Percentiles rank a stretch among this genome's conserved stretches.
Evolutionary conservation across 2,797 vertebrate genomes (phyloP).

Genomic region (Zalophus californianus): DNA sequence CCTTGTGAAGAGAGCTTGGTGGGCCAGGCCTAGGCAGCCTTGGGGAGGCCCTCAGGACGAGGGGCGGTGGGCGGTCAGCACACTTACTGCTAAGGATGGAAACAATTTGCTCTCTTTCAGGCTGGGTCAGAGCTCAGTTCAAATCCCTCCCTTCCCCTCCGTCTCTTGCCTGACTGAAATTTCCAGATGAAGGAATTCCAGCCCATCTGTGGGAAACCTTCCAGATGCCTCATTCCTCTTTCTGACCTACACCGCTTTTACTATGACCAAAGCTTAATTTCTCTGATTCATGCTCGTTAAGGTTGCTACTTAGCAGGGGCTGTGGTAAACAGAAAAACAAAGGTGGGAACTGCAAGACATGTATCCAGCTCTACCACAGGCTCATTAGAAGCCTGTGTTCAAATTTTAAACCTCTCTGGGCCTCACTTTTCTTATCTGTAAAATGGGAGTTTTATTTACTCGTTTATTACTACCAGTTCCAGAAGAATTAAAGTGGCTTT

Average conservation of each 20-base stretch:
- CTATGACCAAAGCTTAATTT: neutral
- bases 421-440: neutral
- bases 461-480: neutral
- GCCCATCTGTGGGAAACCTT: neutral
- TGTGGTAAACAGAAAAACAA: neutral
- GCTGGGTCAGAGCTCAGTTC: neutral
- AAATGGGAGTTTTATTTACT: neutral
- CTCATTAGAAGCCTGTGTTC: neutral
- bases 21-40: neutral
- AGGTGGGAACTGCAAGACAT: neutral
- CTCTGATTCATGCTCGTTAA: neutral
- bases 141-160: neutral
- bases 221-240: neutral
- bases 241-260: neutral
- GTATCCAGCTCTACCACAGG: neutral
- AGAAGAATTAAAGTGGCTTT: neutral
- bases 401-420: neutral
- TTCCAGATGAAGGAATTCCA: neutral
- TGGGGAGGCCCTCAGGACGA: rapidly evolving
- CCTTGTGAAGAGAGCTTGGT: neutral
- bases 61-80: no score
- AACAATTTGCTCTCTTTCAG: neutral
- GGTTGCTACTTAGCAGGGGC: neutral
- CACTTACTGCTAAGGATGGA: neutral
- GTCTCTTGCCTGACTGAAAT: neutral